Percentiles rank a stretch among this genome's conserved stretches.
phyloP scores from a whole-genome alignment of 1,140 invertebrate genomes.

The Kradibia gibbosae region DNA sequence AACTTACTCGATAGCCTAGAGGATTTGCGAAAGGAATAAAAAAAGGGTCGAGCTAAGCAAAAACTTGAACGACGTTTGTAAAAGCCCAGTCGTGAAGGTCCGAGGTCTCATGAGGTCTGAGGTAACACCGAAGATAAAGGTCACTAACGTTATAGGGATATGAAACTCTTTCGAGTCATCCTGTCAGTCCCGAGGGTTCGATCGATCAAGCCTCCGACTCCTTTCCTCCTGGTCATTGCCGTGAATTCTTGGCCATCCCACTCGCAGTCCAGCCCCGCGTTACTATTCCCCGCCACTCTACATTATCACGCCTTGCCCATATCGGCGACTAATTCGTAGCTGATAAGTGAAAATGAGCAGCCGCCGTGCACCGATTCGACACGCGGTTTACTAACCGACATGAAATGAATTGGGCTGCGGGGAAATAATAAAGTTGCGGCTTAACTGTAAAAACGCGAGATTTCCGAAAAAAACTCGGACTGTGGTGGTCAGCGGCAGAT shows the following conservation, averaged over 20 bases:
- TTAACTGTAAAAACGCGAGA: constrained; percentile 10
- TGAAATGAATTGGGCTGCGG: background rate
- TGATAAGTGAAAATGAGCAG: constrained; percentile 47
- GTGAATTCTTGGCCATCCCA: constrained; percentile 6
- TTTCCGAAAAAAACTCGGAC: constrained; percentile 10
- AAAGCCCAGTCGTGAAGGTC: constrained; percentile 15
- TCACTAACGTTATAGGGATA: constrained; percentile 41
- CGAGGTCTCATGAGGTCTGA: constrained; percentile 41
- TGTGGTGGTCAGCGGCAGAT: background rate
- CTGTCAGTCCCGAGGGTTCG: constrained; percentile 38
- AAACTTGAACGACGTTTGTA: constrained; percentile 28
- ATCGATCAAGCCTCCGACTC: constrained; percentile 30
- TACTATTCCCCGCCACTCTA: background rate
- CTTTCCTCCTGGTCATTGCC: background rate
- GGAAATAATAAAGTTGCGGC: constrained; percentile 41
- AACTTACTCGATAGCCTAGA: constrained; percentile 7
- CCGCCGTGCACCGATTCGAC: background rate
- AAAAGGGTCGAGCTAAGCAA: background rate
- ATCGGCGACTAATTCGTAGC: background rate
- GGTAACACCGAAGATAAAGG: constrained; percentile 43
- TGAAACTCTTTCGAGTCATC: constrained; percentile 48
- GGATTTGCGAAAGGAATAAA: constrained; percentile 7
- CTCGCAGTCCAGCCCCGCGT: constrained; percentile 33
- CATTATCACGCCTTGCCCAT: background rate
- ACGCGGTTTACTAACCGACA: background rate